Percentiles rank a stretch among this genome's conserved stretches.
phyloP scores from a whole-genome alignment of 2,888 invertebrate genomes.

The Uloborus plumipes region DNA sequence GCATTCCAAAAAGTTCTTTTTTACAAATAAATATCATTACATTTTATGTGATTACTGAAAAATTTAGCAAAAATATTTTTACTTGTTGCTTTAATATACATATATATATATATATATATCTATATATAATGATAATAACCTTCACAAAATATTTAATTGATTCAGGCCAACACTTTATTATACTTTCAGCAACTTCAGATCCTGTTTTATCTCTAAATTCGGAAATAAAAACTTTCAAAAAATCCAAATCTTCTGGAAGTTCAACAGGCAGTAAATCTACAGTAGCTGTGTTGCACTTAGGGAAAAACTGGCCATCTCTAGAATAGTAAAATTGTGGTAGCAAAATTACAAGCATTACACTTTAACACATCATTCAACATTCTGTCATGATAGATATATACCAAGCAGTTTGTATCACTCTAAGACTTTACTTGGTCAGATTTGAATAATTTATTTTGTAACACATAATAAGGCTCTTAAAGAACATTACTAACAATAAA shows the following conservation, averaged over 20 bases:
- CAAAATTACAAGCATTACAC: too few species aligned
- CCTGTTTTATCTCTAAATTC: constrained; percentile 92
- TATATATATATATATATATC: too few species aligned
- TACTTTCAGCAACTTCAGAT: constrained; percentile 83
- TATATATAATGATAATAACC: constrained; percentile 72
- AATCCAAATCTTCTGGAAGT: constrained; percentile 81
- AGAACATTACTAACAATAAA: too few species aligned
- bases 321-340: not conserved
- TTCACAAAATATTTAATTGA: constrained; percentile 87
- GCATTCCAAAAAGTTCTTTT: not conserved
- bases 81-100: not conserved
- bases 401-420: too few species aligned
- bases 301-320: constrained; percentile 73
- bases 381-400: too few species aligned
- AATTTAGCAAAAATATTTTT: too few species aligned
- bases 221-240: constrained; percentile 82
- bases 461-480: not conserved
- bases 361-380: too few species aligned
- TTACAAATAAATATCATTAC: not conserved
- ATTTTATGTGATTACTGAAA: not conserved
- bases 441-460: not conserved
- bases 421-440: not conserved
- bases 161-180: constrained; percentile 85
- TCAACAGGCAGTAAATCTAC: constrained; percentile 90
- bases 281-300: constrained; percentile 87